phyloP scores from a whole-genome alignment of 2,888 invertebrate species.

The Phytoseiulus persimilis region DNA sequence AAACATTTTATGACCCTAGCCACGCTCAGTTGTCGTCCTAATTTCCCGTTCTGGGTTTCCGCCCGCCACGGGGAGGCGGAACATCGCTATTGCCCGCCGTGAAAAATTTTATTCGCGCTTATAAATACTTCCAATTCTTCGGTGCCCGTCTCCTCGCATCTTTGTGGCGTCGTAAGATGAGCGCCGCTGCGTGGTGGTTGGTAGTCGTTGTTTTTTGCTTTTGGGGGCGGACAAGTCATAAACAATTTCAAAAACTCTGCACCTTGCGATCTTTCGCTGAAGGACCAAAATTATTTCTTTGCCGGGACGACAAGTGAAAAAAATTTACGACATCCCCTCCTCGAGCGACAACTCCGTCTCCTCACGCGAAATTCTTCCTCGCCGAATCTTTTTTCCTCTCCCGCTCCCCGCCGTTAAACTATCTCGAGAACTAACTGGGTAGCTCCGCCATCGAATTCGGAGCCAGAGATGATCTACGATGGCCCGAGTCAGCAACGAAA shows the following conservation, averaged over 20 bases:
- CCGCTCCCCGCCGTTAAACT: not conserved
- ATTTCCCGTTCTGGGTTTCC: not conserved
- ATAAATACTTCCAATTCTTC: slow-evolving; percentile 5
- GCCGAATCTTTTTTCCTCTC: not conserved
- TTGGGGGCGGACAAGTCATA: not conserved
- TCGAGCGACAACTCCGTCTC: not conserved
- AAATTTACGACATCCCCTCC: not conserved
- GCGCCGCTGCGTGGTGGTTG: not conserved
- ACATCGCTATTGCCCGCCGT: not conserved
- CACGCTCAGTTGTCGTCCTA: not conserved
- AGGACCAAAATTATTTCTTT: not conserved
- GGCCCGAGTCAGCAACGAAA: too few relatives aligned
- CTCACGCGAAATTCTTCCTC: not conserved
- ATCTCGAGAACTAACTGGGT: not conserved
- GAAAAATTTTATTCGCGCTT: not conserved
- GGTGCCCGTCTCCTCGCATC: not conserved
- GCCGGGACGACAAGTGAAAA: not conserved
- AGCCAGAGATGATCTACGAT: too few relatives aligned
- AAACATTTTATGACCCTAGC: not conserved
- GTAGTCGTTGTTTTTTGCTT: not conserved
- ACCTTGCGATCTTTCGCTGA: not conserved
- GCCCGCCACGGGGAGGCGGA: not conserved
- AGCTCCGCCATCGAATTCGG: too few relatives aligned
- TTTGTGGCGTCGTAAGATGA: slow-evolving; percentile 5
- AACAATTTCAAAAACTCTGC: slow-evolving; percentile 5